These are phyloP conservation scores for Panulirus ornatus DNA, from an alignment of 1,140 invertebrate genomes.

Conservation along the genomic window DNA sequence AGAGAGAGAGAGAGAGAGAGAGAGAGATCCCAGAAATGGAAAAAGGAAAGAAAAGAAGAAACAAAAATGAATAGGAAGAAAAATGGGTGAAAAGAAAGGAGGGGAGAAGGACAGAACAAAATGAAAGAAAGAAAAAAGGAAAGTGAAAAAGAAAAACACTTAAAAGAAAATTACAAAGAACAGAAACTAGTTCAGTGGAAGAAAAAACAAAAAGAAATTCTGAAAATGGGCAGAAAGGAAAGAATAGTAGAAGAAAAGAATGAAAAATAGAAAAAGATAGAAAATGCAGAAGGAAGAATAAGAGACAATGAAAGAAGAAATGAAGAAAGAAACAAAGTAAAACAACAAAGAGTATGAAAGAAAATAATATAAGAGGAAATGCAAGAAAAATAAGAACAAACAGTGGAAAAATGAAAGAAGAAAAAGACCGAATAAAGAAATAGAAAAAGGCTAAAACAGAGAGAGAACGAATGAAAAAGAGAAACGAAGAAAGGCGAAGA, in stretches of 20 bases:
- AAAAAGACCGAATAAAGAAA: neutral
- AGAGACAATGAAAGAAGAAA: neutral
- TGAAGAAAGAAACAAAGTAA: too few relatives aligned
- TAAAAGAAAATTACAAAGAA: neutral
- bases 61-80: neutral
- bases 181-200: neutral
- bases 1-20: too few relatives aligned
- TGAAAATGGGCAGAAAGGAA: neutral
- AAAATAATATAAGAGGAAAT: neutral
- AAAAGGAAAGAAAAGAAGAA: neutral
- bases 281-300: neutral
- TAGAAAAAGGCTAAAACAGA: neutral
- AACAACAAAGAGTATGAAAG: neutral
- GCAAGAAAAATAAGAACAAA: neutral
- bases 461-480: neutral
- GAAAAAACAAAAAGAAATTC: neutral
- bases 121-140: neutral
- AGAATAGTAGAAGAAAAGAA: neutral
- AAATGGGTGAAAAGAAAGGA: neutral
- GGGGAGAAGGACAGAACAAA: neutral
- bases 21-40: neutral
- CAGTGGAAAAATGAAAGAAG: neutral
- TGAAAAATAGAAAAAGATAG: neutral
- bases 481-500: neutral
- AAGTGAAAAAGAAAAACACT: neutral